A percentile compares a stretch with the other conserved stretches of the same genome.
phyloP scores from a whole-genome alignment of 23 tunicate genomes.

The Ciona savignyi region DNA sequence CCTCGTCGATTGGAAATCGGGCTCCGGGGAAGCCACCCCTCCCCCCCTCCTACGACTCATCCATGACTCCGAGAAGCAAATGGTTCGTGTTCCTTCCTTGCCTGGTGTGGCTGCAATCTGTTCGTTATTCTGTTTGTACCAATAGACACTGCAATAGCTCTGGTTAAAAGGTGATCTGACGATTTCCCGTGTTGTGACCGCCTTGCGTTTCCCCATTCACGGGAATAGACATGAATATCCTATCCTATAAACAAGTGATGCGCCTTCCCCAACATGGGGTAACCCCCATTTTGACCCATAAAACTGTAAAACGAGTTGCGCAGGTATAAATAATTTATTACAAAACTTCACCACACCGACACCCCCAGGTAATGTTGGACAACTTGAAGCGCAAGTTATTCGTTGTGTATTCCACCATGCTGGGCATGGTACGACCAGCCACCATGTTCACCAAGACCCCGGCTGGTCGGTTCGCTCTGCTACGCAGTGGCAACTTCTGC shows the following conservation, averaged over 20 bases:
- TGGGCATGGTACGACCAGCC: slow-evolving; percentile 19
- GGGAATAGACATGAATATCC: no score
- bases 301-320: no score
- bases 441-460: slow-evolving; percentile 23
- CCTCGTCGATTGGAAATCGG: not conserved
- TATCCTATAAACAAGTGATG: no score
- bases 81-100: slow-evolving; percentile 9
- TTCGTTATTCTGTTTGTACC: no score
- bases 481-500: slow-evolving; percentile 36
- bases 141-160: no score
- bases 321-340: no score
- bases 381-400: slow-evolving; percentile 31
- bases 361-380: not conserved
- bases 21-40: not conserved
- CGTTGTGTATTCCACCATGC: slow-evolving; percentile 12
- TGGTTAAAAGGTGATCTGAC: no score
- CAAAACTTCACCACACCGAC: not conserved
- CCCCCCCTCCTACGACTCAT: not conserved
- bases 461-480: slow-evolving; percentile 13
- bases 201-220: no score
- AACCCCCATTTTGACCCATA: no score
- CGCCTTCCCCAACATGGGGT: no score
- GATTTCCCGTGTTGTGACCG: no score
- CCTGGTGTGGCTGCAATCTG: no score
- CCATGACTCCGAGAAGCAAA: not conserved